Evolutionary conservation across 2,113 vertebrate species (phyloP), one percentile per base, ranked within the genome.

Genomic region (Myrmecobius fasciatus): DNA sequence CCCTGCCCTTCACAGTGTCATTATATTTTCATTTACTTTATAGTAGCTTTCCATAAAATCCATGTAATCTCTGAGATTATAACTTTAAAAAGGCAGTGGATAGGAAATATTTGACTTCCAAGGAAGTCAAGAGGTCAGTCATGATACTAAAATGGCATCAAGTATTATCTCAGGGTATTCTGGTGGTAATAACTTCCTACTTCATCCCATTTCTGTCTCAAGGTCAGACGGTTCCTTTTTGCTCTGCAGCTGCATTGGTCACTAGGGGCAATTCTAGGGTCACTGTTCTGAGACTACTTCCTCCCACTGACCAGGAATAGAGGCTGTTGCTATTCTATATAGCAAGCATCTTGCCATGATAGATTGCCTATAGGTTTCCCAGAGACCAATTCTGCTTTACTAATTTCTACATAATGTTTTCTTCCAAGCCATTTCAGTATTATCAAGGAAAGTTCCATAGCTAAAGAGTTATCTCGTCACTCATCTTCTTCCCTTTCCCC

Each of bases 51-150:
- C 25, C 91, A n/a, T 94, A 92, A 56, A 48, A 92, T 93, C 53
- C 90, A 94, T 94, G 93, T 94, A 94, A 91, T 94, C 67, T 94
- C 91, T 94, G 91, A 91, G 88, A 94, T 97, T 90, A 96, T 54
- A 54, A 83, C 93, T 94, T 97, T 52, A 92, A 48, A 89, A 53
- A 25, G 49, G 28, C 92, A 7, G 48, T 49, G 10, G 47, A 49
- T 26, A 48, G 25, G 7, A 83, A 56, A n/a, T 51, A 48, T 96
- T 89, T 90, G 54, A 95, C 92, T 96, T 96, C 92, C 60, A 88
- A 89, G 93, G 54, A 97, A 95, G 88, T 36, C 49, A 91, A 89
- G 49, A 98, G 3, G 89, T 93, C 56, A 93, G 91, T 4, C 53
- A 96, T 52, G 91, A 53, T 20, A 12, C 20, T 96, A 24, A 92